These are phyloP conservation scores for Hydrozoanthus gracilis DNA, from an alignment of 92 coral and sea anemone genomes.

Conservation along the genomic window DNA sequence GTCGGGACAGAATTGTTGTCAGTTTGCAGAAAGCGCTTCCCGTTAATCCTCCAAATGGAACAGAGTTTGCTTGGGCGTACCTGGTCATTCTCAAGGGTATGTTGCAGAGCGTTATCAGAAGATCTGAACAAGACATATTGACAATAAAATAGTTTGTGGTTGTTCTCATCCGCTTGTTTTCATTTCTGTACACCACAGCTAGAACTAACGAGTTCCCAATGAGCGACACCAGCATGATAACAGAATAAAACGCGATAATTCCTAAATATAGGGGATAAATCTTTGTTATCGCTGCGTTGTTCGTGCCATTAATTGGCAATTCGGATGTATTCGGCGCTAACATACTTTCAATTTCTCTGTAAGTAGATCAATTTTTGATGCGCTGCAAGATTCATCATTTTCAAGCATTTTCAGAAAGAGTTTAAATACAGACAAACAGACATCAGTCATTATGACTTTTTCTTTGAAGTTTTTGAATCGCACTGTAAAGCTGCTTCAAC, in stretches of 20 bases:
- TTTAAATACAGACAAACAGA: too few species aligned
- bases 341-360: too few species aligned
- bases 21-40: constrained; percentile 61
- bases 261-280: too few species aligned
- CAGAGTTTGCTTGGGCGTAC: constrained; percentile 2
- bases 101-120: constrained; percentile 48
- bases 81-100: constrained; percentile 40
- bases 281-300: too few species aligned
- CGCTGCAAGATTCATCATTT: too few species aligned
- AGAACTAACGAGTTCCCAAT: constrained; percentile 62
- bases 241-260: constrained; percentile 16
- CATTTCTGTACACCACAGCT: constrained; percentile 68
- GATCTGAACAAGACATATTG: constrained; percentile 59
- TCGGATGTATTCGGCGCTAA: too few species aligned
- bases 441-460: too few species aligned
- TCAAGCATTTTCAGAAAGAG: too few species aligned
- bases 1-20: constrained; percentile 26
- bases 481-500: too few species aligned
- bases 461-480: too few species aligned
- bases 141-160: constrained; percentile 67
- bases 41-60: constrained; percentile 57
- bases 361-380: too few species aligned
- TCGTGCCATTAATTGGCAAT: too few species aligned
- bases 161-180: constrained; percentile 2
- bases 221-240: constrained; percentile 50